phyloP scores from a whole-genome alignment of 1,140 invertebrate species.

The Dinoponera quadriceps region DNA sequence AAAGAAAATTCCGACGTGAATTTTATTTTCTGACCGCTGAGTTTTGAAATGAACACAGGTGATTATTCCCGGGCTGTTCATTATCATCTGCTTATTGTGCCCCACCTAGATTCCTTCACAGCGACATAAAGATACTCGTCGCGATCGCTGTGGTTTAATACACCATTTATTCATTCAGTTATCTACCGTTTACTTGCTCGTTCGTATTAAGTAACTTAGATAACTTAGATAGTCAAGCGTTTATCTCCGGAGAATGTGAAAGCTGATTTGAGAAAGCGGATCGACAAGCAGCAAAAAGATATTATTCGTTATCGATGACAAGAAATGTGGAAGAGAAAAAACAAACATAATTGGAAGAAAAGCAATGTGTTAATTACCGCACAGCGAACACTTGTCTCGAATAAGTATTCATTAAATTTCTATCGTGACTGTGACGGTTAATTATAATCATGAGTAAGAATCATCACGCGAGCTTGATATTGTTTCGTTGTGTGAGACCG shows the following conservation, averaged over 20 bases:
- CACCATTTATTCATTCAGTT: neutral
- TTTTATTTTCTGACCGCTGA: too few species aligned
- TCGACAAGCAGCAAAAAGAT: too few species aligned
- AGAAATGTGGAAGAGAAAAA: neutral
- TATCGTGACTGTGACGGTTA: constrained; percentile 2
- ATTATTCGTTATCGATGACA: neutral
- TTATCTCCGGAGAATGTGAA: too few species aligned
- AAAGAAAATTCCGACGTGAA: too few species aligned
- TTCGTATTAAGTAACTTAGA: neutral
- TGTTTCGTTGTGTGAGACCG: neutral
- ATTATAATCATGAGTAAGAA: constrained; percentile 12
- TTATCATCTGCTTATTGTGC: neutral
- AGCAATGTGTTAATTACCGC: neutral
- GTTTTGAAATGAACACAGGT: too few species aligned
- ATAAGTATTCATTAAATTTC: constrained; percentile 6
- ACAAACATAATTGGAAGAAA: neutral
- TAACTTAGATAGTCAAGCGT: too few species aligned
- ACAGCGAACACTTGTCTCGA: neutral
- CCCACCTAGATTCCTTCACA: neutral
- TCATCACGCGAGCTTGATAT: constrained; percentile 10
- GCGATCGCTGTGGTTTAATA: neutral
- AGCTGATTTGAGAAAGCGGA: too few species aligned
- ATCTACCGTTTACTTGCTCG: neutral
- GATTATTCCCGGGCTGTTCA: too few species aligned
- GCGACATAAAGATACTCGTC: neutral